Base-by-base conservation (phyloP, 1,140 invertebrate genomes). In the Akabosia matsudoensis region DNA sequence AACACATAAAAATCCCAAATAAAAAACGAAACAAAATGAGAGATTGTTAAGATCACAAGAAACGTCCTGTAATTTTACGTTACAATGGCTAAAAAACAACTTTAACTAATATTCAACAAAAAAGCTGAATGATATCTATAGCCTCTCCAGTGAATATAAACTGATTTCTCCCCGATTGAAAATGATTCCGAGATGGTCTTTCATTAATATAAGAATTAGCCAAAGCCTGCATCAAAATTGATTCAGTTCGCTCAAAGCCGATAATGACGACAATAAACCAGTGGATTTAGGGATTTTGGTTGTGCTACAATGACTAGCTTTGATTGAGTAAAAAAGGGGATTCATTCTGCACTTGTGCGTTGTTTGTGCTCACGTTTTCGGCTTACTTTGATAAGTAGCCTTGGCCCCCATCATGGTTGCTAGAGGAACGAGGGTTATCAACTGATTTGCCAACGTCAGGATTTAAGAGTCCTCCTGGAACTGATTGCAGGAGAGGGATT, bases 401-500 rank as follows among this genome's bases (percentile, higher is more conserved):
- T n/a, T n/a, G n/a, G 30, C n/a, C 61, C 61, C 61, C 61, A 67
- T 67, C 10, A 30, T 3, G 31, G n/a, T 45, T 10, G 37, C 28
- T 30, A 30, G 61, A 67, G 22, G 28, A 67, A 67, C 61, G 61
- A 67, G 61, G 24, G 61, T 30, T 31, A 67, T 67, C 61, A 67
- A 67, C 28, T 67, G 61, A 67, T 67, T 67, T 67, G 61, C 61
- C 22, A 67, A 67, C 61, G 61, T 67, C 61, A 67, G 61, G 61
- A 67, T 67, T 67, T 67, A 67, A 67, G 61, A 67, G 61, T 3
- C 14, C 61, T 67, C n/a, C 54, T 61, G 61, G 30, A 67, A 67
- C 61, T 67, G 61, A 67, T 67, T 67, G 61, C 31, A 24, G 31
- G 30, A 30, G 2, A 30, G 61, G 30, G 61, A 67, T 67, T 67